Conservation (phyloP, 2,113 vertebrate species). For the Pygoscelis antarcticus region DNA sequence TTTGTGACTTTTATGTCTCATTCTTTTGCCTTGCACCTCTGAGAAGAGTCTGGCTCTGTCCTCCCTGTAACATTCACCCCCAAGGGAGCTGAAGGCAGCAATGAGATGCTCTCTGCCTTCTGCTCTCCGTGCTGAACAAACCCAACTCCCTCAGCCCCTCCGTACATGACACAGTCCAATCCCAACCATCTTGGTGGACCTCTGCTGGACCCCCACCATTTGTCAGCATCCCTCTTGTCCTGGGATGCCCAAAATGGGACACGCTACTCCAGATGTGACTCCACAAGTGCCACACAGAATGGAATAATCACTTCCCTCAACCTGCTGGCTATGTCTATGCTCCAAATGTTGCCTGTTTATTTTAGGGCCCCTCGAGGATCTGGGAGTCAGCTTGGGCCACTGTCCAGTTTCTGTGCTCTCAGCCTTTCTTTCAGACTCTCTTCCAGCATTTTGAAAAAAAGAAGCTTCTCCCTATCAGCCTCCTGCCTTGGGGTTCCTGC, state of each 20-base stretch:
- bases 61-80: neutral
- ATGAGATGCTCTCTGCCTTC: neutral
- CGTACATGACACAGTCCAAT: accelerated
- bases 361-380: neutral
- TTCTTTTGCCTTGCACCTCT: neutral
- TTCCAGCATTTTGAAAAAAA: neutral
- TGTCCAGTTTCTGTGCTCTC: neutral
- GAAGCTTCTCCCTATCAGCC: neutral
- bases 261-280: neutral
- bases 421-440: neutral
- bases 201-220: neutral
- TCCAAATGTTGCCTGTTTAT: neutral
- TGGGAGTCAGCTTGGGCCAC: neutral
- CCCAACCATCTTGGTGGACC: neutral
- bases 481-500: neutral
- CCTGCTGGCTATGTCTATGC: neutral
- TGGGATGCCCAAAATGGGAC: neutral
- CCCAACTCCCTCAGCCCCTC: neutral
- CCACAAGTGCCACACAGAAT: neutral
- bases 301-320: neutral
- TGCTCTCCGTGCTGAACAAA: neutral
- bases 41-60: neutral
- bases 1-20: neutral
- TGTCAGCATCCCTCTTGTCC: neutral
- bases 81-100: neutral